phyloP scores from a whole-genome alignment of 2,797 vertebrate genomes.

The Sus cebifrons region DNA sequence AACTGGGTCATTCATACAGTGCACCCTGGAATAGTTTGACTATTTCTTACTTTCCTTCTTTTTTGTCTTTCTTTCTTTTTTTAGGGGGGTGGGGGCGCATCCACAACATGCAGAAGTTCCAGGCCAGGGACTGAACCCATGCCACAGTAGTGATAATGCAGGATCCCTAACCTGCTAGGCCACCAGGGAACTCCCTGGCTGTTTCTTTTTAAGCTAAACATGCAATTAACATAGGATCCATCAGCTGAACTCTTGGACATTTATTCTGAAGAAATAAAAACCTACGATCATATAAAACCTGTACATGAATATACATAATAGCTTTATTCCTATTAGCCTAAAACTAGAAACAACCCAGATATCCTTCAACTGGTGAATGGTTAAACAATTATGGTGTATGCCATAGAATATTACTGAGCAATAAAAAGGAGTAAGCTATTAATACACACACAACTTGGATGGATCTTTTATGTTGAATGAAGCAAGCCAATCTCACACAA shows the following conservation, averaged over 20 bases:
- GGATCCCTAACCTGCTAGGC: too few species aligned
- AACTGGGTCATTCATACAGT: background rate
- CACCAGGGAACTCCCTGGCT: too few species aligned
- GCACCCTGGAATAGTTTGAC: background rate
- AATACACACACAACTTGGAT: background rate
- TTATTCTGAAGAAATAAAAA: constrained; percentile 14
- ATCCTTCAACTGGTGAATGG: background rate
- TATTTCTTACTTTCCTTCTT: background rate
- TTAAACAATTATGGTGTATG: background rate
- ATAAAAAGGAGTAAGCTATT: constrained; percentile 12
- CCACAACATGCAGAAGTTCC: too few species aligned
- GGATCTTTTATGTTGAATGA: background rate
- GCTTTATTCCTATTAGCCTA: background rate
- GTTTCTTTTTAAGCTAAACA: background rate
- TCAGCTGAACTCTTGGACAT: background rate
- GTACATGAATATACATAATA: background rate
- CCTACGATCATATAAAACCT: background rate
- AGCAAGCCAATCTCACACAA: background rate
- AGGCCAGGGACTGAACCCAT: too few species aligned
- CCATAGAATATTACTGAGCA: background rate
- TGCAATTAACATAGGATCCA: background rate
- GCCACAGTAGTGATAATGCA: too few species aligned
- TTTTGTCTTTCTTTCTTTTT: too few species aligned
- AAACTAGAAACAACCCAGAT: background rate
- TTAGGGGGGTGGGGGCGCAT: too few species aligned